Evolutionary conservation across 2,113 vertebrate genomes (phyloP).

Genomic region (Ochotona curzoniae): DNA sequence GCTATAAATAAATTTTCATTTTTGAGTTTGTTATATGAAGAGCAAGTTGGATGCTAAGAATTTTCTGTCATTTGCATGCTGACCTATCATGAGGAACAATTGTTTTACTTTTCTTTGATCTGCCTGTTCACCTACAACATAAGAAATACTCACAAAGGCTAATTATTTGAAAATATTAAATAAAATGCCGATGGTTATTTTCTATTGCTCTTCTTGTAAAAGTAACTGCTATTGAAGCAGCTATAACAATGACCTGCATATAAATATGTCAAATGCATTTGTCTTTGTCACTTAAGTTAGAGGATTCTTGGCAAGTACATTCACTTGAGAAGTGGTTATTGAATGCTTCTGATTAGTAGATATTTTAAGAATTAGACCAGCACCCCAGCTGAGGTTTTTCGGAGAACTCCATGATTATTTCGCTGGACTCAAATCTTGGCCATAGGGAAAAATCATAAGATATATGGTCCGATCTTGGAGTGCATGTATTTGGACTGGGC

Average conservation of each 20-base stretch:
- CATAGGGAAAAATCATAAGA: too few relatives aligned
- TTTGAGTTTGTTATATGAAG: neutral
- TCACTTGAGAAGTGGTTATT: neutral
- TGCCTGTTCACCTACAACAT: neutral
- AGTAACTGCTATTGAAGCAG: neutral
- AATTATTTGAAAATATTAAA: neutral
- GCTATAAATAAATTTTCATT: neutral
- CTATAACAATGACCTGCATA: neutral
- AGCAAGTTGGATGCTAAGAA: neutral
- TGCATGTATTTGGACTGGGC: too few relatives aligned
- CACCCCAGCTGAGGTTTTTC: neutral
- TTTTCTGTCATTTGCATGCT: neutral
- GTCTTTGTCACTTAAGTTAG: slow-evolving; percentile 26
- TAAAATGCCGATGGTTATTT: neutral
- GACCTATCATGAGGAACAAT: neutral
- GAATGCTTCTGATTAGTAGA: slow-evolving; percentile 7
- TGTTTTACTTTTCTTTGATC: slow-evolving; percentile 21
- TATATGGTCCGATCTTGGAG: too few relatives aligned
- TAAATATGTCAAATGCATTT: slow-evolving; percentile 48
- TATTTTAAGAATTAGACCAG: slow-evolving; percentile 24
- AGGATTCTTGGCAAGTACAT: neutral
- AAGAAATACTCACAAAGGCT: neutral
- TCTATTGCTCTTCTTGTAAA: neutral
- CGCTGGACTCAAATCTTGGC: too few relatives aligned
- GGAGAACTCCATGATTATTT: too few relatives aligned